Percentiles rank a stretch among this genome's conserved stretches.
Evolutionary conservation across 2,113 vertebrate species (phyloP).

Genomic region (Petroica traversi): DNA sequence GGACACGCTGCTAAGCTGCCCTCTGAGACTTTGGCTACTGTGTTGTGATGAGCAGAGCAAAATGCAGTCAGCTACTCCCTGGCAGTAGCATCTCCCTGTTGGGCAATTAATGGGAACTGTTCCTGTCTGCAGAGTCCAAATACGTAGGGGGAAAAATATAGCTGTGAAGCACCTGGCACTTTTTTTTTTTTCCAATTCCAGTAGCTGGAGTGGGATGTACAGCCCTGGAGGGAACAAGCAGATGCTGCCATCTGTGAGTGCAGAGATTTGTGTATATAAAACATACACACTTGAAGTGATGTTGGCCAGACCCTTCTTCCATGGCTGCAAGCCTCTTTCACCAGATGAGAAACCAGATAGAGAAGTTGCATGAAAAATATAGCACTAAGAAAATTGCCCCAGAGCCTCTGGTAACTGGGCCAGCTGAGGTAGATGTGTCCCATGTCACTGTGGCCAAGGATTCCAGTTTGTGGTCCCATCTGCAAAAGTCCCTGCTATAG

Average conservation of each 20-base stretch:
- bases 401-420: neutral
- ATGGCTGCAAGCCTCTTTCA: neutral
- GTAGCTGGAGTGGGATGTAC: neutral
- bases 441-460: neutral
- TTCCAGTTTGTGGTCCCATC: neutral
- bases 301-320: neutral
- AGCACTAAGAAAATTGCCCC: neutral
- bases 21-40: conserved; percentile 7
- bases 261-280: neutral
- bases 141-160: neutral
- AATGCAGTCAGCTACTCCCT: conserved; percentile 39
- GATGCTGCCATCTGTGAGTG: conserved; percentile 28
- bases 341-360: neutral
- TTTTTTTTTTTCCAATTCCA: neutral
- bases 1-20: conserved; percentile 32
- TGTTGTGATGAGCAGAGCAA: conserved; percentile 25
- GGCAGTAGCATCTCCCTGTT: conserved; percentile 35
- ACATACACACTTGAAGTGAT: neutral
- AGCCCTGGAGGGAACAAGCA: neutral
- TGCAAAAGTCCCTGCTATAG: neutral
- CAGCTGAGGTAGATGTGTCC: neutral
- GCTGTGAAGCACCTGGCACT: neutral
- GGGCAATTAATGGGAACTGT: conserved; percentile 41
- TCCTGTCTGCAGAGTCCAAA: conserved; percentile 12
- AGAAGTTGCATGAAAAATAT: neutral